Conservation (phyloP, 2,113 vertebrate genomes). For the Pachycephala philippinensis region DNA sequence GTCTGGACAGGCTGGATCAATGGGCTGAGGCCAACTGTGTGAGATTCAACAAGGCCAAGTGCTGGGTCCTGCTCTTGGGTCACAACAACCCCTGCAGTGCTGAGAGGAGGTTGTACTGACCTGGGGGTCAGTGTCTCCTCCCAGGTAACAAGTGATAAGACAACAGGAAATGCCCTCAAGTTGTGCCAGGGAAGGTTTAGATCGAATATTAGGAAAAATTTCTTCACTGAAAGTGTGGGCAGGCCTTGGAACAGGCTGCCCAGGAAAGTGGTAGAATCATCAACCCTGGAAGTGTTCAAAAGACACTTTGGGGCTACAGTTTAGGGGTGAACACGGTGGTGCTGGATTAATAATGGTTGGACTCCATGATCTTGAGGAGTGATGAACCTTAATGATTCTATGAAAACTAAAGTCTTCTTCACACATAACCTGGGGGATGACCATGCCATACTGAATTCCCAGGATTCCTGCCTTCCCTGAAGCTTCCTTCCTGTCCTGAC, state of each 20-base stretch:
- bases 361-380: not conserved
- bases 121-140: not conserved
- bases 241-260: not conserved
- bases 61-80: not conserved
- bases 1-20: not conserved
- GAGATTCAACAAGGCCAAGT: not conserved
- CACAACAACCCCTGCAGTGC: not conserved
- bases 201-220: not conserved
- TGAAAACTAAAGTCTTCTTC: not conserved
- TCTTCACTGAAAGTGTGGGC: no score
- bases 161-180: not conserved
- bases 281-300: not conserved
- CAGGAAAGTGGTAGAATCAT: not conserved
- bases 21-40: not conserved
- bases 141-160: not conserved
- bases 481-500: not conserved
- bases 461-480: not conserved
- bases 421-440: fast-evolving
- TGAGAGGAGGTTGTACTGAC: not conserved
- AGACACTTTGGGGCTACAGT: not conserved
- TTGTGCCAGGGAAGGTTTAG: not conserved
- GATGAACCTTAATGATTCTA: not conserved
- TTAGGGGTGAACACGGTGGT: not conserved
- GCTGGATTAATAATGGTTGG: not conserved
- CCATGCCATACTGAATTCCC: fast-evolving